Evolutionary conservation across 1,140 invertebrate species (phyloP), one percentile per base, ranked within the genome.

Genomic region (Megalopta genalis): DNA sequence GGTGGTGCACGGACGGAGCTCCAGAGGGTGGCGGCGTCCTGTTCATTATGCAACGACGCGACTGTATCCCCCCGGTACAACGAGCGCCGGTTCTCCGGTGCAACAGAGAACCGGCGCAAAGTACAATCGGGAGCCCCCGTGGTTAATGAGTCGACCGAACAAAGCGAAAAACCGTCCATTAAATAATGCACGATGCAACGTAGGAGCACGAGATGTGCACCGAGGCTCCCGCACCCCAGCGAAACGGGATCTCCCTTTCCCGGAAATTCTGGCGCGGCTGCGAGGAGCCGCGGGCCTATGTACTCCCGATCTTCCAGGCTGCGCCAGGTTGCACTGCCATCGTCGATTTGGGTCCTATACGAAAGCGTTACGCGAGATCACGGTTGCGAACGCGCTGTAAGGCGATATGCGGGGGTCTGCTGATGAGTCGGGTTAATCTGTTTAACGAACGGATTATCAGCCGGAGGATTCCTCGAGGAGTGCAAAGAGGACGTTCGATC

Each of bases 91-190:
- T 87, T 84, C 85, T 81, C 85, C 77, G 86, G 64, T 87, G 86
- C 85, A 87, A 74, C 85, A 78, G 77, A 82, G 83, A 85, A 85
- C 89, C 80, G 72, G 85, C 81, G 84, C 86, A 90, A 90, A 89
- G 90, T 91, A 90, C 89, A 89, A 91, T 91, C 90, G 89, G 79
- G 86, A 87, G 87, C 78, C 83, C 86, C 86, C 82, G 85, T 81
- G 86, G 87, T 90, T 91, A 91, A 91, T 91, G 90, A 91, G 90
- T 91, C 88, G 82, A 82, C 83, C 86, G 88, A 88, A 90, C 89
- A 91, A 91, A 91, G 90, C 87, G 89, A 90, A 90, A 91, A 91
- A 90, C 89, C 84, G 86, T 90, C 87, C 90, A 90, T 91, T 91
- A 91, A 91, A 91, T 91, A 91, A 91, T 91, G 90, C 87, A 88